Percentiles rank a stretch among this genome's conserved stretches.
Evolutionary conservation across 2,797 vertebrate species (phyloP).

Genomic region (Peromyscus eremicus): DNA sequence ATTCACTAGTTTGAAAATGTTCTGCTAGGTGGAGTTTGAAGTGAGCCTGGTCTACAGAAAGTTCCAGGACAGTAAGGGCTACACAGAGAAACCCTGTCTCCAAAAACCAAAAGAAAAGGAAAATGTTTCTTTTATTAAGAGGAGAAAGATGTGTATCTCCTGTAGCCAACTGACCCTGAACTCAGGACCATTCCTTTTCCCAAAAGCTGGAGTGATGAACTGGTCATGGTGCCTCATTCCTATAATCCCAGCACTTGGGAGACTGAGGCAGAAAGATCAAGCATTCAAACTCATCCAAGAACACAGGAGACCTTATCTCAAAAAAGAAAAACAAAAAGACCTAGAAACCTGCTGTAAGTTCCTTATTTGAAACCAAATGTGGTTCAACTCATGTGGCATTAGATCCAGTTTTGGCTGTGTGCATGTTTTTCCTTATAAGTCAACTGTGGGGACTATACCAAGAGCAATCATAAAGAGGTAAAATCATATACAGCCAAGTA

Average conservation of each 20-base stretch:
- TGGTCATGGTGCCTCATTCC: not conserved
- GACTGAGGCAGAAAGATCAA: not conserved
- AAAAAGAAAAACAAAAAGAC: not conserved
- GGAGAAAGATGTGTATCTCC: not conserved
- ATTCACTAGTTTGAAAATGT: constrained; percentile 44
- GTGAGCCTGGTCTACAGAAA: not conserved
- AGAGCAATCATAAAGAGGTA: constrained; percentile 18
- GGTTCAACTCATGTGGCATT: not conserved
- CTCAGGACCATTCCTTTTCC: not conserved
- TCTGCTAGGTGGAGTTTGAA: not conserved
- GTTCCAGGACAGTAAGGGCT: not conserved
- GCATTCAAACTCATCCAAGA: not conserved
- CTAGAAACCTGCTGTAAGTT: constrained; percentile 48
- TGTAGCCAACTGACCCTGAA: not conserved
- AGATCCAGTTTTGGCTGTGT: constrained; percentile 50
- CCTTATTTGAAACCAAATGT: constrained; percentile 47
- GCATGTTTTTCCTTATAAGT: constrained; percentile 56
- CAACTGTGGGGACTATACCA: constrained; percentile 31
- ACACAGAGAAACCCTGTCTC: not conserved
- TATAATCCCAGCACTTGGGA: not conserved
- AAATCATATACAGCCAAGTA: not conserved
- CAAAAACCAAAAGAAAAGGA: too few species aligned
- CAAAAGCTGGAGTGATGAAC: not conserved
- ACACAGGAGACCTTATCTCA: not conserved
- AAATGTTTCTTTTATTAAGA: too few species aligned